Conservation (phyloP, 2,797 vertebrate genomes). For the Catharus ustulatus region DNA sequence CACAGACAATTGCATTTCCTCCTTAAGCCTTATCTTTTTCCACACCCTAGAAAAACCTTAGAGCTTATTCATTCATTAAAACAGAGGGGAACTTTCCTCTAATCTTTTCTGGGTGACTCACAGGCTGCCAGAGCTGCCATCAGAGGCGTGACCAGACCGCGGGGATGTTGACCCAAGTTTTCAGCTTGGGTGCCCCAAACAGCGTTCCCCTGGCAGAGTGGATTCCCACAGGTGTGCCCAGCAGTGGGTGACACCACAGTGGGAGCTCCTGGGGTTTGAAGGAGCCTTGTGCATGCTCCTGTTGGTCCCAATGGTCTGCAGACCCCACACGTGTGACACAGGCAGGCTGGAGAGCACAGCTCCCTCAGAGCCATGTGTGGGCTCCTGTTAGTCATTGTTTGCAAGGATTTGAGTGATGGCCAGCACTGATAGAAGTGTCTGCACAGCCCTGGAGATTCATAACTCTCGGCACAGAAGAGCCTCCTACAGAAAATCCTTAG, state of each 20-base stretch:
- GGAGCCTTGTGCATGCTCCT: background rate
- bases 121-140: conserved; percentile 2
- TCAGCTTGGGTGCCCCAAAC: background rate
- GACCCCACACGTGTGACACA: background rate
- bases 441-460: background rate
- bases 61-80: conserved; percentile 61
- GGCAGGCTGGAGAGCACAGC: background rate
- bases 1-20: conserved; percentile 17
- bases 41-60: conserved; percentile 43
- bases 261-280: background rate
- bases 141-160: background rate
- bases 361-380: conserved; percentile 26
- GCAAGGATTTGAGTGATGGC: conserved; percentile 48
- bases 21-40: conserved; percentile 52
- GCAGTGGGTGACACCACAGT: background rate
- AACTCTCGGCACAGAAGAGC: conserved; percentile 18
- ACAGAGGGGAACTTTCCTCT: conserved; percentile 45
- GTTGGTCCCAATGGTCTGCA: background rate
- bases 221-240: background rate
- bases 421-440: conserved; percentile 34
- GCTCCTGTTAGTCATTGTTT: conserved; percentile 43
- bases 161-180: background rate
- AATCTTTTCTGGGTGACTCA: conserved; percentile 44
- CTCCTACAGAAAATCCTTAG: conserved; percentile 37
- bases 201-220: background rate